Conservation (phyloP, 2,797 vertebrate genomes). For the Mormyrus hasselquistii region DNA sequence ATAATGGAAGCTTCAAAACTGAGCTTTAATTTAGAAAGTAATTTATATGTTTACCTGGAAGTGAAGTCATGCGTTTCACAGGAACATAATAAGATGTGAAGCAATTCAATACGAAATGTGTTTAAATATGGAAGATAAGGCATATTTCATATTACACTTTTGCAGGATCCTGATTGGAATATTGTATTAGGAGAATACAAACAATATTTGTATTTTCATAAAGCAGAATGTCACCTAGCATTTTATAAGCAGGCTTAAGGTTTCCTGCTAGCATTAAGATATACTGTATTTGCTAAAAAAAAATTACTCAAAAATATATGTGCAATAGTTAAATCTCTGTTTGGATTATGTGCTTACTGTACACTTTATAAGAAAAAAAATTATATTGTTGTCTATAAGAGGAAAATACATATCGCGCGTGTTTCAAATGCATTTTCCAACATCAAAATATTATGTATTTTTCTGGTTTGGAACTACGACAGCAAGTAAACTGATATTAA, state of each 20-base stretch:
- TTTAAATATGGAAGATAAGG: constrained; percentile 6
- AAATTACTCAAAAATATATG: not conserved
- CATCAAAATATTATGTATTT: not conserved
- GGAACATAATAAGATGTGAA: not conserved
- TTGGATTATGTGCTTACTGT: not conserved
- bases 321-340: not conserved
- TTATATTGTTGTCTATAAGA: not conserved
- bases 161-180: not conserved
- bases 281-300: not conserved
- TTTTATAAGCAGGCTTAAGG: not conserved
- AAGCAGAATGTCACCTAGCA: not conserved
- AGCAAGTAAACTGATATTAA: not conserved
- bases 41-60: constrained; percentile 2
- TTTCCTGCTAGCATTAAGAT: not conserved
- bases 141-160: not conserved
- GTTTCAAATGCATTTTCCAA: not conserved
- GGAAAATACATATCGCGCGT: not conserved
- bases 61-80: not conserved
- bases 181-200: not conserved
- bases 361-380: not conserved
- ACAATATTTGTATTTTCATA: not conserved
- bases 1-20: not conserved
- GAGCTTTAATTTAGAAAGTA: not conserved
- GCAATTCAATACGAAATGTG: not conserved
- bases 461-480: not conserved